Base-by-base conservation (phyloP, 2,797 vertebrate species). In the Anniella stebbinsi region DNA sequence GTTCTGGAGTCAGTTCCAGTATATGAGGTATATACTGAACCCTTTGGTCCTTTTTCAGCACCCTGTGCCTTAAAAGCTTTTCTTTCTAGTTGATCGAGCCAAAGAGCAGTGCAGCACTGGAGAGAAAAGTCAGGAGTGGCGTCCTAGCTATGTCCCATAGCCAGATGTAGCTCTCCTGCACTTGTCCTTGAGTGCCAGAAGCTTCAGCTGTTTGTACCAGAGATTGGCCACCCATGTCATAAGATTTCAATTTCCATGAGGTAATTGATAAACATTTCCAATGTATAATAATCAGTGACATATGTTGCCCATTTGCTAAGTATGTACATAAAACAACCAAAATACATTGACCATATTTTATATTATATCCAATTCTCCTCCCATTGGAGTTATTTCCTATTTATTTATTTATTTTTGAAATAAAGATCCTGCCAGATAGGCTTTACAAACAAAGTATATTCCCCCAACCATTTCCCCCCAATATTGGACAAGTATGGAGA, bases 401-500 rank as follows among this genome's bases (percentile, higher is more conserved):
- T 63, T 63, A 63, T 63, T 63, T 12, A 77, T 45, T 77, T 77
- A 48, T 77, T 33, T 77, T 48, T 77, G 25, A 77, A 54, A 54
- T 54, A 54, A 8, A 33, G 54, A 54, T 54, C 17, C 28, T 15
- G 6, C 30, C 48, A 80, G 28, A 54, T 80, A 17, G 6, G 2
- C 2, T 18, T 80, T 54, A 33, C 2, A 36, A 18, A 33, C 2
- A 33, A 48, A 10, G 4, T 13, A 33, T 17, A 86, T 1, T 5
- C 38, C 45, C 2, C 36, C 21, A 18, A 12, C 38, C 23, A 73
- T 78, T 33, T 13, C 11, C 30, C 15, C 17, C 3, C 17, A 78
- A 87, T 86, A n/a, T 28, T 86, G 70, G 36, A 80, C 18, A 88
- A 87, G n/a, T 76, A 48, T 88, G 81, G 5, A 80, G 89, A 11